Conservation (phyloP, 2,113 vertebrate species). For the Empidonax traillii region DNA sequence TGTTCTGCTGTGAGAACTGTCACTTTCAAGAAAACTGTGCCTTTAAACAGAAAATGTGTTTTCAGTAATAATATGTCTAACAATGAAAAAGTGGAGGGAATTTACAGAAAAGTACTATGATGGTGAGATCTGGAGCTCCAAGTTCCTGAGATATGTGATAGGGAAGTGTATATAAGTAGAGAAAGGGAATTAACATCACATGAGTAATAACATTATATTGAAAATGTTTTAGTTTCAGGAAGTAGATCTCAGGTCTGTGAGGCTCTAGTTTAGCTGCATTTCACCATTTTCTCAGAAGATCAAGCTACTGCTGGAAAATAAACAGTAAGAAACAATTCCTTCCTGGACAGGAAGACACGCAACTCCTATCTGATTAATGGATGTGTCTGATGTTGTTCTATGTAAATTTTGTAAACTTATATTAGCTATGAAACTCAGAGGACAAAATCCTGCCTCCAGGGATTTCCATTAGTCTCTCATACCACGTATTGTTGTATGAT, state of each 20-base stretch:
- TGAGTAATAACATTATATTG: background rate
- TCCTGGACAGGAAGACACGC: background rate
- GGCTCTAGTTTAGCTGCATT: background rate
- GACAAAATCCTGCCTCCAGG: background rate
- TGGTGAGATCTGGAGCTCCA: background rate
- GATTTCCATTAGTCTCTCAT: background rate
- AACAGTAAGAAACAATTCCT: background rate
- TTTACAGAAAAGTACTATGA: background rate
- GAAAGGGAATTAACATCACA: background rate
- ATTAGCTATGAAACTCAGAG: background rate
- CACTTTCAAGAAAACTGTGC: background rate
- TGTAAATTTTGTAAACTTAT: background rate
- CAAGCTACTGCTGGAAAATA: background rate
- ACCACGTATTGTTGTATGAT: fast-evolving
- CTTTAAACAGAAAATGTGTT: background rate
- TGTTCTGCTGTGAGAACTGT: background rate
- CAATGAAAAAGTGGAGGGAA: background rate
- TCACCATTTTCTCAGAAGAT: background rate
- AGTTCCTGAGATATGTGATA: background rate
- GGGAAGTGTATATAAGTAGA: background rate
- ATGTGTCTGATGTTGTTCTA: background rate
- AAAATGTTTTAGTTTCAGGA: background rate
- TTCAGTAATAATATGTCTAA: background rate
- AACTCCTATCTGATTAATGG: background rate
- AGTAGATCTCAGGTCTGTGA: background rate